phyloP scores from a whole-genome alignment of 2,113 vertebrate species.

The Coryphaenoides rupestris region DNA sequence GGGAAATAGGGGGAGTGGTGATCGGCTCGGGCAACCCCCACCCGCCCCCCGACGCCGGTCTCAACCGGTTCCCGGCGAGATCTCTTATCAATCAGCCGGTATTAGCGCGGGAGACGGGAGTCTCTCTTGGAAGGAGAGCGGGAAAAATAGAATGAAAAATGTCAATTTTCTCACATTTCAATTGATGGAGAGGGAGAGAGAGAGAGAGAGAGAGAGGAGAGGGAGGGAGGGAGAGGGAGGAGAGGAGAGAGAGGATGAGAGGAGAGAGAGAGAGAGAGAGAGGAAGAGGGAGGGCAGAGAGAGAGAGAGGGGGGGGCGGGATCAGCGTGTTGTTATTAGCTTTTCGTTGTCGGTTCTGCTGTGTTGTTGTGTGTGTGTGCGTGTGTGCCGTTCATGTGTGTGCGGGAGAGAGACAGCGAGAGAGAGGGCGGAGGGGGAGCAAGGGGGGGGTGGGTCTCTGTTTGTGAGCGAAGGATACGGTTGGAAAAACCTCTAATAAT shows the following conservation, averaged over 20 bases:
- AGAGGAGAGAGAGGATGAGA: neutral
- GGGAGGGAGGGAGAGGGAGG: neutral
- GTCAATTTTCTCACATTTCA: slow-evolving; percentile 50
- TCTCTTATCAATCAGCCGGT: slow-evolving; percentile 70
- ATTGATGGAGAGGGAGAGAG: slow-evolving; percentile 1
- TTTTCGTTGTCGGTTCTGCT: neutral
- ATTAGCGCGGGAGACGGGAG: slow-evolving; percentile 41
- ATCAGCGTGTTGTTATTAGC: too few relatives aligned
- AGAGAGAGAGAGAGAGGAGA: neutral
- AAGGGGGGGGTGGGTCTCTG: neutral
- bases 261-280: slow-evolving; percentile 17
- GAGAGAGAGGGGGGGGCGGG: neutral
- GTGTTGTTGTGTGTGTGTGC: slow-evolving; percentile 1
- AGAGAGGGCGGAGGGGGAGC: too few relatives aligned
- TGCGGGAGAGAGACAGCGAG: too few relatives aligned
- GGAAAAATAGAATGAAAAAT: slow-evolving; percentile 47
- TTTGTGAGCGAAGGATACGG: neutral
- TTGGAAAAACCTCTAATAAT: too few relatives aligned
- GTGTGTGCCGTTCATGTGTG: neutral
- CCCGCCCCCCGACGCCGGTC: slow-evolving; percentile 44
- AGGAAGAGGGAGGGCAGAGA: too few relatives aligned
- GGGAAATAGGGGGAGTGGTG: too few relatives aligned
- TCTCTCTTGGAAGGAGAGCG: slow-evolving; percentile 13
- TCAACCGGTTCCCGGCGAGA: slow-evolving; percentile 51
- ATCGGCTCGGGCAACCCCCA: too few relatives aligned